Evolutionary conservation across 2,797 vertebrate genomes (phyloP), one percentile per base, ranked within the genome.

Genomic region (Heteromormyrus szaboi): DNA sequence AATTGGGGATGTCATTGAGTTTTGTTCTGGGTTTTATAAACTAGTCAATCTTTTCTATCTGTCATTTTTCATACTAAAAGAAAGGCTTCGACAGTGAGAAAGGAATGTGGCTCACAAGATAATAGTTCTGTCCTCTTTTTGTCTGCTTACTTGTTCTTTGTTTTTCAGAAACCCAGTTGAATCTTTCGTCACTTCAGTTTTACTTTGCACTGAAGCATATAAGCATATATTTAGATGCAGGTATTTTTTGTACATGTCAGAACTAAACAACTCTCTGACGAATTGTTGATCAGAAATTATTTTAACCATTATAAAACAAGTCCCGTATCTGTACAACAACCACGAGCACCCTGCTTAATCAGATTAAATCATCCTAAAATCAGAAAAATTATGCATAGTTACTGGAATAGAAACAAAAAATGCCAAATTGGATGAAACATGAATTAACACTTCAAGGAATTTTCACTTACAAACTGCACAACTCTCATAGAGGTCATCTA

Each of bases 221-320:
- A 94, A 91, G 95, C 95, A 95, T 93, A 95, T 91, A 91, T 93
- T 89, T 86, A 90, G 91, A 92, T 90, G 90, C 95, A 96, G 96
- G 95, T 95, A 94, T 93, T 92, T 90, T 90, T 90, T 54, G 90
- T 88, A 92, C 22, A 79, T 86, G 54, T 89, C 92, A 93, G 88
- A 92, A 91, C 89, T 11, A 90, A 91, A 89, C 86, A 91, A 91
- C 29, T 91, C 92, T 89, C 91, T 87, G 88, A 65, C 86, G 90
- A 92, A 92, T 91, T 92, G 90, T 65, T 83, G 92, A 95, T 95
- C 92, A 93, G 94, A 95, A 93, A 59, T 92, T 89, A 91, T 90
- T 92, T 92, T 90, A 92, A 92, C 91, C 76, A 56, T 83, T n/a
- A 65, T 50, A 88, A 91, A 89, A 87, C 86, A 65, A 76, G 89